Base-by-base conservation (phyloP, 2,888 invertebrate genomes). In the Brachypterus glaber region DNA sequence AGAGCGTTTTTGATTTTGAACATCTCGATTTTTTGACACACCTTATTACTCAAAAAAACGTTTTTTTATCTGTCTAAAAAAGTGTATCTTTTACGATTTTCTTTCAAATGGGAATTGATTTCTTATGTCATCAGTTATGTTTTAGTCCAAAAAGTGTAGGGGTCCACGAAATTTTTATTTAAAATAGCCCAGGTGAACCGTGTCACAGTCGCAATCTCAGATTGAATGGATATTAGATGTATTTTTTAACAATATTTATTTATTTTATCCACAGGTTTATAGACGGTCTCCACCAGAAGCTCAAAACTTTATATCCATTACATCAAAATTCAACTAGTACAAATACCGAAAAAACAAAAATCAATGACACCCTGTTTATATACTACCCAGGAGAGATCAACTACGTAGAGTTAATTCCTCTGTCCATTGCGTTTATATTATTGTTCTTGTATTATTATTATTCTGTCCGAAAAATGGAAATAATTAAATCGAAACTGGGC, bases 371-470 rank as follows among this genome's bases (percentile, higher is more conserved):
- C 4, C 65, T 78, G n/a, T 76, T 81, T 46, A 80, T 95, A 36
- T 86, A 90, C 62, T 95, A 91, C 66, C 90, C 92, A 7, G 87
- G 89, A 35, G 84, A 88, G 61, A 84, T 88, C 48, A 87, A 86
- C 57, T 79, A 85, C 52, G 76, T 78, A 54, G 89, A 90, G 58
- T 77, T 89, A 39, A 74, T 92, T 17, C 93, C 93, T 0, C 68
- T 96, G 5, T 74, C 81, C 14, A 76, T 88, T 42, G 83, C 91
- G 2, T 93, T 93, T 57, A 66, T 88, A 2, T 73, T 90, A 11
- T 69, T 96, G 17, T 92, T 95, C 59, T 69, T 91, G 15, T 97
- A 95, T 59, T 82, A 96, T 17, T 95, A 95, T 59, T 96, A 93
- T 63, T 93, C 92, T 15, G 87, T 96, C 21, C 75, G 92, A 49